Base-by-base conservation (phyloP, 2,797 vertebrate species). In the Artibeus lituratus region DNA sequence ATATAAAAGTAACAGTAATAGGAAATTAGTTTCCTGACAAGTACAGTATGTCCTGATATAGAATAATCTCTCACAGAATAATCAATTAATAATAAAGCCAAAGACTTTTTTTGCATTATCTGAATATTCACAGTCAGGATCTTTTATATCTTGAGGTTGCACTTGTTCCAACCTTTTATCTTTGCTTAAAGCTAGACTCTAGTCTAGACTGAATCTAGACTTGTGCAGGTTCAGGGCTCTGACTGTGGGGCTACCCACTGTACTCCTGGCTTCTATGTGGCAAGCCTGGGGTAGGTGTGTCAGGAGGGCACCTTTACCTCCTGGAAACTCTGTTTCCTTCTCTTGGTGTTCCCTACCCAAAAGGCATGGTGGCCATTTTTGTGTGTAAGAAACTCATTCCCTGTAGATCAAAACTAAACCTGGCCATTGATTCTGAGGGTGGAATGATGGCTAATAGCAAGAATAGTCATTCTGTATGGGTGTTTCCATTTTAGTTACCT, bases 1-100 rank as follows among this genome's bases (percentile, higher is more conserved):
- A 32, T n/a, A 72, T 80, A 59, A 78, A 69, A 80, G 39, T 92
- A 53, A n/a, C 29, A 94, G 18, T 55, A 47, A 87, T 62, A 47
- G 2, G 21, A 42, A 44, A 49, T 72, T 39, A 51, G 7, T 39
- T 76, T 95, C 5, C 32, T 72, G 5, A 1, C 42, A 92, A 72
- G 7, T 47, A 10, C 12, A 26, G 10, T 12, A 1, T 29, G 51
- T 80, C 85, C 29, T 19, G 32, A 51, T 51, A 29, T 11, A 87
- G 21, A 10, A 1, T 53, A 80, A 72, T 77, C 16, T 62, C 78
- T 87, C 39, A 26, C 62, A 59, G 70, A 55, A 24, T 22, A 67
- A 29, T 78, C 7, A 42, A 5, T 67, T 86, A 35, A n/a, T 78
- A 67, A 92, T 62, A 76, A 88, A 84, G 11, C 3, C 32, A 1